Conservation (phyloP, 2,797 vertebrate species). For the Myotis pilosus region DNA sequence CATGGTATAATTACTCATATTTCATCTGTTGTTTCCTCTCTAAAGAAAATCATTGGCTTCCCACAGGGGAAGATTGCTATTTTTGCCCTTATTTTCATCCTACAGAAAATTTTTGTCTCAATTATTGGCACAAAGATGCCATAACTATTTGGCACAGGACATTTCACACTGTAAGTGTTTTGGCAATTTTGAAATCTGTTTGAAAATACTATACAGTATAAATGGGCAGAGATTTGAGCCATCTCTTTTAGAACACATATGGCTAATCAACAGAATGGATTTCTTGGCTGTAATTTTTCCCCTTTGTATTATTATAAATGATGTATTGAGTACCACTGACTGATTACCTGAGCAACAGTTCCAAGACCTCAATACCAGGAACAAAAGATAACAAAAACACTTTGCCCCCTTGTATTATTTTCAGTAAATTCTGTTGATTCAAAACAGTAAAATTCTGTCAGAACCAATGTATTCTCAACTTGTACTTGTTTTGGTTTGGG, state of each 20-base stretch:
- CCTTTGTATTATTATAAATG: constrained; percentile 41
- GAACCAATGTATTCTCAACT: background rate
- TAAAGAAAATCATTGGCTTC: constrained; percentile 55
- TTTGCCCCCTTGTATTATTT: background rate
- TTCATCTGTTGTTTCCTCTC: constrained; percentile 50
- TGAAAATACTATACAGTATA: constrained; percentile 62
- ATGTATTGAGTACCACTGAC: constrained; percentile 9
- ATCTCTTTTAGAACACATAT: constrained; percentile 56
- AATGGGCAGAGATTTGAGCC: constrained; percentile 26
- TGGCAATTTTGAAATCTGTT: constrained; percentile 57
- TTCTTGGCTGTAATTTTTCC: constrained; percentile 30
- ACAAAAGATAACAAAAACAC: constrained; percentile 11
- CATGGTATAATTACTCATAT: constrained; percentile 71
- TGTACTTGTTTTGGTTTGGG: background rate
- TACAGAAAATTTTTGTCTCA: constrained; percentile 44
- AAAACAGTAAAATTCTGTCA: background rate
- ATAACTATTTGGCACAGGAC: constrained; percentile 57
- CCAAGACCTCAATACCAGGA: background rate
- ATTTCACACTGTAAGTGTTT: constrained; percentile 55
- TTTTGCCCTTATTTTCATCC: constrained; percentile 60
- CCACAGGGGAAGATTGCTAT: constrained; percentile 26
- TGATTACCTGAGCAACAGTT: constrained; percentile 20
- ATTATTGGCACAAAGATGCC: constrained; percentile 67
- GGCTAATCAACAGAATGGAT: constrained; percentile 55
- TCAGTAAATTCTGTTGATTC: background rate